Percentiles rank a stretch among this genome's conserved stretches.
These are phyloP conservation scores for Colossoma macropomum DNA, from an alignment of 2,113 vertebrate species.

Conservation along the genomic window DNA sequence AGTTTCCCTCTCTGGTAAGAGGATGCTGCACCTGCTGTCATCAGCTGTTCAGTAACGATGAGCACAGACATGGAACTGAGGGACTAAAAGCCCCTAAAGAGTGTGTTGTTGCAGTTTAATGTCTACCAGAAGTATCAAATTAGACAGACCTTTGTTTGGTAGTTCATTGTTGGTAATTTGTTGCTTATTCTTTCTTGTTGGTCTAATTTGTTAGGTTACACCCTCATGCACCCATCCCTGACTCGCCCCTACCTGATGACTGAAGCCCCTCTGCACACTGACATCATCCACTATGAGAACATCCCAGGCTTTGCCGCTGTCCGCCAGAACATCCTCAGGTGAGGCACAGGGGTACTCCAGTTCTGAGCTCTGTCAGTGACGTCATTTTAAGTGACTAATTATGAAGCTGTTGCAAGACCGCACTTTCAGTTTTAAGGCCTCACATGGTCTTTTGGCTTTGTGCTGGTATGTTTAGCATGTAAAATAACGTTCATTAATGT, in stretches of 20 bases:
- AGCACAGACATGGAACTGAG: background rate
- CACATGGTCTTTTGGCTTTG: background rate
- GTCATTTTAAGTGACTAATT: background rate
- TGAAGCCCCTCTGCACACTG: slow-evolving; percentile 93
- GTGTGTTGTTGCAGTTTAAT: background rate
- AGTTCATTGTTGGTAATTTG: background rate
- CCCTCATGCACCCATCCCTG: slow-evolving; percentile 96
- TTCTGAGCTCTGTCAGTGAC: background rate
- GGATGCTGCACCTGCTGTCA: slow-evolving; percentile 16
- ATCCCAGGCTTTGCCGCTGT: slow-evolving; percentile 93
- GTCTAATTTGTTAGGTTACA: slow-evolving; percentile 83
- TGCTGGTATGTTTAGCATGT: slow-evolving; percentile 41
- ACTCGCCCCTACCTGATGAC: slow-evolving; percentile 93
- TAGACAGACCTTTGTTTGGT: background rate
- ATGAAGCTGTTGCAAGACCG: background rate
- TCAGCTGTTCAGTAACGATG: slow-evolving; percentile 32
- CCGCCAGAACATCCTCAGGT: slow-evolving; percentile 96
- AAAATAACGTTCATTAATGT: slow-evolving; percentile 42
- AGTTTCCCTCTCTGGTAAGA: background rate
- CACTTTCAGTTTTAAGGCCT: background rate
- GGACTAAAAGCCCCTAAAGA: background rate
- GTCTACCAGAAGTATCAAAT: background rate
- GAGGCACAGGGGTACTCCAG: slow-evolving; percentile 37
- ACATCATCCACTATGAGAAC: slow-evolving; percentile 98
- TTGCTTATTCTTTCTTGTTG: background rate